These are phyloP conservation scores for Spondyliosoma cantharus DNA, from an alignment of 2,797 vertebrate species.

Conservation along the genomic window DNA sequence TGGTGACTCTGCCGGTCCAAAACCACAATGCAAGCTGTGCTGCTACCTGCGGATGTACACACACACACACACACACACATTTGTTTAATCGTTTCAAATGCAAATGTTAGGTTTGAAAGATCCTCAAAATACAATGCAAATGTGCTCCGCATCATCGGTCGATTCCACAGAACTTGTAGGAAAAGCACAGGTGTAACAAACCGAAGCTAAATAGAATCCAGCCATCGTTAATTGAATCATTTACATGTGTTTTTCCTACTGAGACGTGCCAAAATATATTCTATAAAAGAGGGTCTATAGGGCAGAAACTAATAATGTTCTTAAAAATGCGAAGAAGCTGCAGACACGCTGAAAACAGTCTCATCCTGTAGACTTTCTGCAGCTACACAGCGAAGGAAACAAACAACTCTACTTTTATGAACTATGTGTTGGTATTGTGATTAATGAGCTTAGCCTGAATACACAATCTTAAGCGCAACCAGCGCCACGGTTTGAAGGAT, in stretches of 20 bases:
- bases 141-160: neutral
- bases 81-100: neutral
- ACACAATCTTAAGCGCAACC: constrained; percentile 23
- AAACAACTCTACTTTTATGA: neutral
- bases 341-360: neutral
- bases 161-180: neutral
- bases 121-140: neutral
- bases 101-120: neutral
- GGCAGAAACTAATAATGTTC: neutral
- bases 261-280: neutral
- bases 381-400: neutral
- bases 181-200: neutral
- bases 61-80: neutral
- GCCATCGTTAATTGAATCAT: neutral
- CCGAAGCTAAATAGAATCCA: neutral
- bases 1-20: constrained; percentile 94
- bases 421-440: neutral
- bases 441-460: constrained; percentile 17
- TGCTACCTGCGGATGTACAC: constrained; percentile 87
- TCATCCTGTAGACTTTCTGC: neutral
- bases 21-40: constrained; percentile 97
- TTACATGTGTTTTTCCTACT: constrained; percentile 8
- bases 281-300: neutral
- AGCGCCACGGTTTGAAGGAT: neutral
- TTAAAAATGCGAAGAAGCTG: neutral